Evolutionary conservation across 2,797 vertebrate species (phyloP).

Genomic region (Bradypodion ventrale): DNA sequence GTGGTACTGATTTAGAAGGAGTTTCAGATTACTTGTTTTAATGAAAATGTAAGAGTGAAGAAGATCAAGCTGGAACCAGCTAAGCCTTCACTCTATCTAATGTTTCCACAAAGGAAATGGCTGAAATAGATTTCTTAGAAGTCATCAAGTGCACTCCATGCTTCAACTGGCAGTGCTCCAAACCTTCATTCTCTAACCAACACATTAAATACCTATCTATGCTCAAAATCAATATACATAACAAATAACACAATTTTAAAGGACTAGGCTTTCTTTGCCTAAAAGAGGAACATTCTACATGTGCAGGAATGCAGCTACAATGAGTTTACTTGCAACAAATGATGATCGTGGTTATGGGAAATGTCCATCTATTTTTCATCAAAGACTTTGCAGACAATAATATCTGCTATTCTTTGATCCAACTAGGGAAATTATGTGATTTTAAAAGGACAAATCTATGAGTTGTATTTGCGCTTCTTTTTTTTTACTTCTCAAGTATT

Average conservation of each 20-base stretch:
- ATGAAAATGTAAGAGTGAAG: not conserved
- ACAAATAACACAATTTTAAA: not conserved
- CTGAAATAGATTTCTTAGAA: conserved; percentile 20
- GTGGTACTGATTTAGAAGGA: conserved; percentile 1
- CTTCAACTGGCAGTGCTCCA: not conserved
- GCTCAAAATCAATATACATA: not conserved
- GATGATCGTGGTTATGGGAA: conserved; percentile 12
- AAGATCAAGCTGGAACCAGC: not conserved
- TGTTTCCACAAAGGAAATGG: conserved; percentile 23
- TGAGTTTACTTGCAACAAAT: conserved; percentile 12
- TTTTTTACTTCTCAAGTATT: not conserved
- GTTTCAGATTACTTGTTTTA: not conserved
- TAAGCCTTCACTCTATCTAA: not conserved
- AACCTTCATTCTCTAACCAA: not conserved
- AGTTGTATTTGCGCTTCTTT: not conserved
- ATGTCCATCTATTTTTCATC: conserved; percentile 15
- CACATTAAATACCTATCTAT: not conserved
- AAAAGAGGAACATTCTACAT: not conserved
- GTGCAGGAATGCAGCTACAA: not conserved
- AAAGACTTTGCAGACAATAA: conserved; percentile 34
- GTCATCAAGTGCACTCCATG: not conserved
- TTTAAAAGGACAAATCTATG: not conserved
- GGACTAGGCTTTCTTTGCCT: not conserved
- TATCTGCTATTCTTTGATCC: not conserved
- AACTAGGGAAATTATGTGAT: not conserved